Evolutionary conservation across 1,140 invertebrate genomes (phyloP), one percentile per base, ranked within the genome.

Genomic region (Cataglyphis hispanica): DNA sequence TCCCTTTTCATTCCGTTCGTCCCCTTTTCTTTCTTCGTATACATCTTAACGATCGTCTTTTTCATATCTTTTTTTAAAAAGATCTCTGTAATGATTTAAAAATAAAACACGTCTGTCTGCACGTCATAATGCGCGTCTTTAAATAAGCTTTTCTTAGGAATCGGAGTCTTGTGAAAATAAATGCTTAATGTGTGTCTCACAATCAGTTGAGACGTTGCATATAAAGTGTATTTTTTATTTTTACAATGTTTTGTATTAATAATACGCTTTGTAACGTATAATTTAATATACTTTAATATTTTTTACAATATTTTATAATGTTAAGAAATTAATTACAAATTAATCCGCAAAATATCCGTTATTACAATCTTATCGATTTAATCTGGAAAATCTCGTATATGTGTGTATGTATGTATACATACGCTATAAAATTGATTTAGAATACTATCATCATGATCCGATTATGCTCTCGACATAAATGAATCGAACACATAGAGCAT

Each of bases 51-150:
- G 40, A 43, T 6, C 74, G 16, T 0, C 37, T 63, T 25, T 63
- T 31, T 46, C n/a, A 34, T 64, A 8, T 46, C 19, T 56, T 22
- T 46, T 31, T 63, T n/a, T 50, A 50, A 64, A 37, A 34, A 31
- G 4, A n/a, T n/a, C 40, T 11, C 25, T 16, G 60, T 63, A 77
- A 64, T 22, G 40, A 72, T 31, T 53, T 60, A 75, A 75, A 75
- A 75, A 60, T 75, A 75, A 37, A 60, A 60, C 22, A 16, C 16
- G 10, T 40, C 22, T 22, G 43, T 11, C 11, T 16, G 13, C 19
- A 37, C 34, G n/a, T 22, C 37, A 19, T 22, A 70, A 50, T 40
- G 67, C 67, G 46, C 7, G 56, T 8, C 56, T 60, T 40, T 43
- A 75, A 60, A 43, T 22, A 37, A 22, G 53, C 43, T 46, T 60